Base-by-base conservation (phyloP, 2,888 invertebrate genomes). In the Pachydiplax longipennis region DNA sequence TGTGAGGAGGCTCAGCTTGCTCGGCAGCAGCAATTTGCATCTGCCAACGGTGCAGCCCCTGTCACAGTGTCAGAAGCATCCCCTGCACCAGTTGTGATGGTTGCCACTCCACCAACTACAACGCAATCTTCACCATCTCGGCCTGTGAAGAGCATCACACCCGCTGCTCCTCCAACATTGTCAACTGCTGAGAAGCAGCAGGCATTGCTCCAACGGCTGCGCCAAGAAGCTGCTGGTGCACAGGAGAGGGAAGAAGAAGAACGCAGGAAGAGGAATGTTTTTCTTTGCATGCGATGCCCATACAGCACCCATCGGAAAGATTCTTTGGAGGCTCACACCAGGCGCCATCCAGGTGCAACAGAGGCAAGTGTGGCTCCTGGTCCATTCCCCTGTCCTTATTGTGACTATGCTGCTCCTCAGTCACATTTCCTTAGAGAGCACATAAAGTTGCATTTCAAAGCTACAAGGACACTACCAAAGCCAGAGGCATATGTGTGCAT, bases 371-470 rank as follows among this genome's bases (percentile, higher is more conserved):
- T 95, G 92, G 95, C 95, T 91, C 65, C 87, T 6, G 37, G 87
- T 35, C 61, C 61, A 37, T 96, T 96, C 92, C 96, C 96, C 92
- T 98, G 98, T 94, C 96, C 96, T 37, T 96, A 97, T 93, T 98
- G 98, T 94, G 97, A 98, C 94, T 97, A 97, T 93, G 96, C 96
- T 40, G 97, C 97, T 44, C 95, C 96, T 5, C 97, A 97, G 92
- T 96, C 96, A 91, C 96, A 96, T 93, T 96, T 97, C 92, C 94
- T 98, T 61, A 95, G 96, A 80, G 98, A 98, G 92, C 98, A 98
- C 94, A 95, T 96, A 80, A 96, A 97, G 93, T 95, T 97, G 90
- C 98, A 98, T 93, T 97, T 98, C 93, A 94, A 94, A 92, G 95
- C 95, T 91, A 95, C 95, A 92, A 95, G 96, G 0, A 80, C 31